Evolutionary conservation across 1,140 invertebrate species (phyloP).

Genomic region (Stenopsyche tienmushanensis): DNA sequence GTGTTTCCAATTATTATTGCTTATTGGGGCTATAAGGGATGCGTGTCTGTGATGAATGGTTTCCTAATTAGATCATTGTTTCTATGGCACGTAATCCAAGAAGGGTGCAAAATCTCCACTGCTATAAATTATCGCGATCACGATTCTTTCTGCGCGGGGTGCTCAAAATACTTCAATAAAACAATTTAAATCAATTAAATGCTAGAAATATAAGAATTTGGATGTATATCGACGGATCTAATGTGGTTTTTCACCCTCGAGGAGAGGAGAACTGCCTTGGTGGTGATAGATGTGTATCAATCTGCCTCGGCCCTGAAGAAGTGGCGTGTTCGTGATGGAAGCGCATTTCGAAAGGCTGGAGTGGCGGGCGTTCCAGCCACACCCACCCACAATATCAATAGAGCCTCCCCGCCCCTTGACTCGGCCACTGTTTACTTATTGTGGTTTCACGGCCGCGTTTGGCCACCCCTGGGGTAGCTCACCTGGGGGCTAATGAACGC

Average conservation of each 20-base stretch:
- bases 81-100: slow-evolving; percentile 5
- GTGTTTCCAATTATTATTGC: slow-evolving; percentile 32
- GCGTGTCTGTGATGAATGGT: slow-evolving; percentile 28
- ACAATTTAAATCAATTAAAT: too few species aligned
- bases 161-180: too few species aligned
- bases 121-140: neutral
- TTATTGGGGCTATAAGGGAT: slow-evolving; percentile 33
- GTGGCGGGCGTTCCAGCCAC: slow-evolving; percentile 30
- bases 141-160: neutral
- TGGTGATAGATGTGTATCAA: neutral
- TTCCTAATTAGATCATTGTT: slow-evolving; percentile 34
- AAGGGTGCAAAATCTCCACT: neutral
- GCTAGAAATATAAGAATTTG: too few species aligned
- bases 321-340: slow-evolving; percentile 31
- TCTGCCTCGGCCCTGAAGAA: slow-evolving; percentile 6
- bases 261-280: too few species aligned
- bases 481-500: slow-evolving; percentile 12
- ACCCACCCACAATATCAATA: slow-evolving; percentile 32
- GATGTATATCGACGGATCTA: too few species aligned
- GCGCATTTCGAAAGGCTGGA: slow-evolving; percentile 29
- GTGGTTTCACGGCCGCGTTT: too few species aligned
- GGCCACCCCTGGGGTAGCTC: slow-evolving; percentile 2
- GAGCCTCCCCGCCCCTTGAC: slow-evolving; percentile 13
- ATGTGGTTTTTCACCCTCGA: too few species aligned
- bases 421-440: slow-evolving; percentile 31